phyloP scores from a whole-genome alignment of 2,888 invertebrate genomes.

The Apotomis turbidana region DNA sequence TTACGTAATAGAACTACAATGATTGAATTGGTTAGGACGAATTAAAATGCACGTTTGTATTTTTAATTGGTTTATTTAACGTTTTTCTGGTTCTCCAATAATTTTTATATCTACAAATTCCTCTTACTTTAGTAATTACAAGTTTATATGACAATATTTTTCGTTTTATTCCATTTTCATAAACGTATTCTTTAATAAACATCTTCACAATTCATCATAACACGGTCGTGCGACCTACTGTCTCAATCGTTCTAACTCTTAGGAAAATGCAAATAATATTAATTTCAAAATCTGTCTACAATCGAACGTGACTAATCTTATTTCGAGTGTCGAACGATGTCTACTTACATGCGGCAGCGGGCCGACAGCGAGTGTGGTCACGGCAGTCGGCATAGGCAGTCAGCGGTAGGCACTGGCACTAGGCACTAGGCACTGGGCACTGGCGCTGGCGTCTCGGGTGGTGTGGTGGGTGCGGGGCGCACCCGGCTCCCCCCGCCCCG shows the following conservation, averaged over 20 bases:
- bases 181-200: conserved; percentile 83
- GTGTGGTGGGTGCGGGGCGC: background rate
- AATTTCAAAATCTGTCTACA: conserved; percentile 81
- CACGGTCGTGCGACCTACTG: conserved; percentile 83
- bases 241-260: conserved; percentile 82
- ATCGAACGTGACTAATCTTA: conserved; percentile 81
- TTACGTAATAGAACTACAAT: background rate
- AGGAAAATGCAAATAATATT: conserved; percentile 83
- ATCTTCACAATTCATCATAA: conserved; percentile 82
- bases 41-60: conserved; percentile 73
- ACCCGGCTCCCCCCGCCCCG: conserved; percentile 35
- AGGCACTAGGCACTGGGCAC: conserved; percentile 50
- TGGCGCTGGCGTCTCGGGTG: conserved; percentile 43
- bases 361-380: conserved; percentile 45
- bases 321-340: conserved; percentile 74
- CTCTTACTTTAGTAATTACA: conserved; percentile 83
- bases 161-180: conserved; percentile 83
- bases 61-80: conserved; percentile 83
- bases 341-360: conserved; percentile 66
- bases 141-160: conserved; percentile 83
- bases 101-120: conserved; percentile 61
- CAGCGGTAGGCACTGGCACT: conserved; percentile 31
- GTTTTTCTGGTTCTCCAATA: conserved; percentile 82
- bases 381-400: conserved; percentile 38
- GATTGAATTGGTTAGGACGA: conserved; percentile 35